phyloP scores from a whole-genome alignment of 2,888 invertebrate species.

The Piscicola geometra region DNA sequence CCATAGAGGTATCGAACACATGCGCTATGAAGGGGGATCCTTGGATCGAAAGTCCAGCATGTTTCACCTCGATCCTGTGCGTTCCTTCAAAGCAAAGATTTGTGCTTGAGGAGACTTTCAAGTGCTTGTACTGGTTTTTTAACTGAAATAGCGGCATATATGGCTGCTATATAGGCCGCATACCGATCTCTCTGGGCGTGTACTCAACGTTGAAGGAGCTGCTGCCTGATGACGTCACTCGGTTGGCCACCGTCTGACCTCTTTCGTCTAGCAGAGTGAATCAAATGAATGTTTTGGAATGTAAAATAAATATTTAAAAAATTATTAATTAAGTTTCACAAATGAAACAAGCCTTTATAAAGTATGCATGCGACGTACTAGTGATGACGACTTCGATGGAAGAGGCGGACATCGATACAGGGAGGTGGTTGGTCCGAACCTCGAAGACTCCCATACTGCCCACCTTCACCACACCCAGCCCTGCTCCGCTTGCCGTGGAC shows the following conservation, averaged over 20 bases:
- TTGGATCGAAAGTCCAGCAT: conserved; percentile 48
- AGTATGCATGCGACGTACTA: too few species aligned
- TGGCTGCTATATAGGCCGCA: not conserved
- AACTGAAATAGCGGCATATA: too few species aligned
- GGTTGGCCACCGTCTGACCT: conserved; percentile 35
- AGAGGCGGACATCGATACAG: conserved; percentile 55
- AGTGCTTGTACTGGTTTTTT: too few species aligned
- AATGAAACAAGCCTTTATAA: too few species aligned
- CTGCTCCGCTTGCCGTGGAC: conserved; percentile 52
- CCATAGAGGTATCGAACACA: conserved; percentile 69
- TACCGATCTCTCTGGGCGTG: conserved; percentile 40
- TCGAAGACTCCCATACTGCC: conserved; percentile 57
- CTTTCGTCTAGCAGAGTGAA: conserved; percentile 36
- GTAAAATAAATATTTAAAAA: not conserved
- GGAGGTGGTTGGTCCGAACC: conserved; percentile 52
- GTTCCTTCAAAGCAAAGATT: conserved; percentile 33
- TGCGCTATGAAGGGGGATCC: conserved; percentile 79
- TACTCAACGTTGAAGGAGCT: conserved; percentile 38
- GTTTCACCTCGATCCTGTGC: conserved; percentile 38
- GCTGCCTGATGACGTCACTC: conserved; percentile 25
- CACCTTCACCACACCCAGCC: conserved; percentile 55
- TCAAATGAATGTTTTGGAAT: not conserved
- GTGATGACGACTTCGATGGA: conserved; percentile 27
- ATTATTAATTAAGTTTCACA: not conserved
- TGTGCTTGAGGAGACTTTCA: too few species aligned